These are phyloP conservation scores for Brachionus rotundiformis DNA, from an alignment of 1,140 invertebrate genomes.

Conservation along the genomic window DNA sequence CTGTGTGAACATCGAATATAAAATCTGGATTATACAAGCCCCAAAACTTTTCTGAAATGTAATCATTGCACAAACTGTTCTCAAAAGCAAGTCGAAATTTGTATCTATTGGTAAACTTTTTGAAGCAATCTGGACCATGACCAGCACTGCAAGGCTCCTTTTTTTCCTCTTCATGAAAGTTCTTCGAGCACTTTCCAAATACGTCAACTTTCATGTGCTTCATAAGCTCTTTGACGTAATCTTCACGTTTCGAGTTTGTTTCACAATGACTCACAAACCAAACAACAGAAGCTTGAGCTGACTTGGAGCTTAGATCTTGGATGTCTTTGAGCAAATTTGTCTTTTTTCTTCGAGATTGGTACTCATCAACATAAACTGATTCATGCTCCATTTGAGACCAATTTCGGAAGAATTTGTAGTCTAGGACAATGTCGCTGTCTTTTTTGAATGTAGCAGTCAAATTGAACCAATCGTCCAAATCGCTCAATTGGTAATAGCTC, in stretches of 20 bases:
- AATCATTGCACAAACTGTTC: slow-evolving; percentile 48
- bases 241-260: slow-evolving; percentile 66
- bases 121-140: background rate
- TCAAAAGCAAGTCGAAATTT: slow-evolving; percentile 57
- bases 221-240: slow-evolving; percentile 67
- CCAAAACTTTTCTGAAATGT: slow-evolving; percentile 53
- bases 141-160: background rate
- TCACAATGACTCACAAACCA: slow-evolving; percentile 72
- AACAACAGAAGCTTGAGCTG: slow-evolving; percentile 58
- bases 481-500: background rate
- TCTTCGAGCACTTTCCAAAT: slow-evolving; percentile 70
- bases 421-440: background rate
- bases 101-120: slow-evolving; percentile 29
- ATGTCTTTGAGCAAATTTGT: background rate
- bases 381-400: background rate
- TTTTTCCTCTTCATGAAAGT: background rate
- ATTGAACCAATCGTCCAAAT: slow-evolving; percentile 51
- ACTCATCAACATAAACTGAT: background rate
- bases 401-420: background rate
- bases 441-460: slow-evolving; percentile 42
- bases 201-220: slow-evolving; percentile 70
- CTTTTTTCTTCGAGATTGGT: background rate
- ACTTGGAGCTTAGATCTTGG: background rate
- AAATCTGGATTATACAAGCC: slow-evolving; percentile 2
- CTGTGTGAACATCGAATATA: slow-evolving; percentile 7